These are phyloP conservation scores for Argyra leucocephala DNA, from an alignment of 2,888 invertebrate species.

Conservation along the genomic window DNA sequence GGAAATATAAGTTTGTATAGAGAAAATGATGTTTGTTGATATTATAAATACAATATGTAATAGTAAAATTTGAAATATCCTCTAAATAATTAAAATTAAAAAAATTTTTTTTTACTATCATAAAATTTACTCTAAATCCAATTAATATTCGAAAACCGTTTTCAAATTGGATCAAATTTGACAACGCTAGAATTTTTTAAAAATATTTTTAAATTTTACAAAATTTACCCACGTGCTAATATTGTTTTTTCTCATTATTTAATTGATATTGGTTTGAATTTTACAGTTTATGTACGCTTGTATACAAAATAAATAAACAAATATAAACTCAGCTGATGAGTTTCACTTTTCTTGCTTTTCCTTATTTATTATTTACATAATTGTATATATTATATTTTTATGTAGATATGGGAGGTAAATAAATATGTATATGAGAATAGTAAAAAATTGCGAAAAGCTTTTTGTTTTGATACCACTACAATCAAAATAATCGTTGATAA, in stretches of 20 bases:
- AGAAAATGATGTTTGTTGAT: too few relatives aligned
- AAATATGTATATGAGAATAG: too few relatives aligned
- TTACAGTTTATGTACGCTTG: background rate
- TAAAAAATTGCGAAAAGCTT: too few relatives aligned
- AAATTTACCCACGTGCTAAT: background rate
- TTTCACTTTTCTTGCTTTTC: background rate
- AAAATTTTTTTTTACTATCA: background rate
- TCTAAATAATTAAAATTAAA: too few relatives aligned
- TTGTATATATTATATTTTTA: too few relatives aligned
- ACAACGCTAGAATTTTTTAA: background rate
- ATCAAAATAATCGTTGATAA: too few relatives aligned
- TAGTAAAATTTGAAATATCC: too few relatives aligned
- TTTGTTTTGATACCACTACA: too few relatives aligned
- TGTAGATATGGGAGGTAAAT: too few relatives aligned
- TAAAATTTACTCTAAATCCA: background rate
- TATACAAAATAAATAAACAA: background rate
- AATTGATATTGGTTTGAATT: background rate
- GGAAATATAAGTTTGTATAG: too few relatives aligned
- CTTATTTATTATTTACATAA: background rate
- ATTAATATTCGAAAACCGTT: background rate
- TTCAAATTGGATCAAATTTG: background rate
- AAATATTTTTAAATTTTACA: background rate
- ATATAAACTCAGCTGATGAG: background rate
- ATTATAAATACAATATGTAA: too few relatives aligned
- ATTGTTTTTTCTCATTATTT: background rate